phyloP scores from a whole-genome alignment of 2,888 invertebrate species.

The Hedya salicella region DNA sequence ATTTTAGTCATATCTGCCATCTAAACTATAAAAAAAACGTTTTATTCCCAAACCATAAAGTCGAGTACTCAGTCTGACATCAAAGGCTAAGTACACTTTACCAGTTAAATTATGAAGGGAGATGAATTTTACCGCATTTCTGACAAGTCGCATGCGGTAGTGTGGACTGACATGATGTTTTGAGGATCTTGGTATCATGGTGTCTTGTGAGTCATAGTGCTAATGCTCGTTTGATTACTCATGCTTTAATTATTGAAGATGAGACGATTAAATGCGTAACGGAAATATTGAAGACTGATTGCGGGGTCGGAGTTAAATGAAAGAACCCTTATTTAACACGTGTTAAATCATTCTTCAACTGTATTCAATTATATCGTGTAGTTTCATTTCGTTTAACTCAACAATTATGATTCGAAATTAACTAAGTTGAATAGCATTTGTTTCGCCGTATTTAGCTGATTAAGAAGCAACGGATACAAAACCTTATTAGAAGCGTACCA shows the following conservation, averaged over 20 bases:
- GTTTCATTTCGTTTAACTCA: too few relatives aligned
- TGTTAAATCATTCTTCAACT: too few relatives aligned
- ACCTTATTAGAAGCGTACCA: too few relatives aligned
- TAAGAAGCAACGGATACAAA: too few relatives aligned
- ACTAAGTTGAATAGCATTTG: too few relatives aligned
- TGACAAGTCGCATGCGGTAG: slow-evolving; percentile 46
- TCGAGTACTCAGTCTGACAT: slow-evolving; percentile 57
- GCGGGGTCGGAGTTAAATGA: slow-evolving; percentile 9
- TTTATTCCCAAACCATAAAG: slow-evolving; percentile 63
- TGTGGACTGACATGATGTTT: slow-evolving; percentile 39
- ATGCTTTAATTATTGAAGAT: slow-evolving; percentile 27
- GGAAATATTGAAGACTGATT: slow-evolving; percentile 23
- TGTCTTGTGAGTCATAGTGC: slow-evolving; percentile 27
- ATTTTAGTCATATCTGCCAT: slow-evolving; percentile 55
- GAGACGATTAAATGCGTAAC: slow-evolving; percentile 13
- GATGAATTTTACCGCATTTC: slow-evolving; percentile 45
- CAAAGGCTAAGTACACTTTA: slow-evolving; percentile 63
- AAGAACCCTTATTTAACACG: background rate
- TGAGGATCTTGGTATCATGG: slow-evolving; percentile 21
- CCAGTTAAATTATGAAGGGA: slow-evolving; percentile 58
- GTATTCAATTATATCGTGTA: too few relatives aligned
- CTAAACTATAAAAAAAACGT: slow-evolving; percentile 63
- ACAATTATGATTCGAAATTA: too few relatives aligned
- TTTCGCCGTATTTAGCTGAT: too few relatives aligned
- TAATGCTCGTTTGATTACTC: slow-evolving; percentile 25